These are phyloP conservation scores for Epistrophe eligans DNA, from an alignment of 2,888 invertebrate genomes.

Conservation along the genomic window DNA sequence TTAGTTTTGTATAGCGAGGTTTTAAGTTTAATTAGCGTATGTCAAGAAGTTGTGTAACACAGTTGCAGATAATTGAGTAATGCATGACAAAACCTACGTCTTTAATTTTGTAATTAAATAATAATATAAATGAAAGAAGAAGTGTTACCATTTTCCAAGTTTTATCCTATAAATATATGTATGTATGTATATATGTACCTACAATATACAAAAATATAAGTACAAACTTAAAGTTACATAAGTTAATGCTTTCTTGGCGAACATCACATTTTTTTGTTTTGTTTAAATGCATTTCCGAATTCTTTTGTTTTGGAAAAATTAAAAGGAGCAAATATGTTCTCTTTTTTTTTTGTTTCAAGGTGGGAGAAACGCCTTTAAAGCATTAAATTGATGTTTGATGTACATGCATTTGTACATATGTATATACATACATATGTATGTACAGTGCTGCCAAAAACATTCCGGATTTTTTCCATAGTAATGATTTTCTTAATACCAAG, in stretches of 20 bases:
- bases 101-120: constrained; percentile 38
- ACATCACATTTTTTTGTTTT: not conserved
- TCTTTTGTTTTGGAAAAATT: constrained; percentile 17
- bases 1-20: constrained; percentile 32
- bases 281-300: constrained; percentile 28
- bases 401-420: too few relatives aligned
- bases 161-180: constrained; percentile 1
- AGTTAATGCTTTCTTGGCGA: constrained; percentile 3
- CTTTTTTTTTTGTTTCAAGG: not conserved
- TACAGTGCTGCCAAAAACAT: too few relatives aligned
- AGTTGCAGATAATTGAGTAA: constrained; percentile 54
- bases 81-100: constrained; percentile 32
- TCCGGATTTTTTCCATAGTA: too few relatives aligned
- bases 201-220: too few relatives aligned
- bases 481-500: too few relatives aligned
- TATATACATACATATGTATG: too few relatives aligned
- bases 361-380: not conserved
- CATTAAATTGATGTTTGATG: constrained; percentile 3
- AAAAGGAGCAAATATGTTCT: not conserved
- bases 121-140: constrained; percentile 6
- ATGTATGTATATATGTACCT: too few relatives aligned
- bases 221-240: not conserved
- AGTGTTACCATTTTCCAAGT: constrained; percentile 1
- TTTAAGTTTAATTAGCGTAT: constrained; percentile 59
- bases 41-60: constrained; percentile 49